Evolutionary conservation across 2,888 invertebrate genomes (phyloP), one percentile per base, ranked within the genome.

Genomic region (Cosmia trapezina): DNA sequence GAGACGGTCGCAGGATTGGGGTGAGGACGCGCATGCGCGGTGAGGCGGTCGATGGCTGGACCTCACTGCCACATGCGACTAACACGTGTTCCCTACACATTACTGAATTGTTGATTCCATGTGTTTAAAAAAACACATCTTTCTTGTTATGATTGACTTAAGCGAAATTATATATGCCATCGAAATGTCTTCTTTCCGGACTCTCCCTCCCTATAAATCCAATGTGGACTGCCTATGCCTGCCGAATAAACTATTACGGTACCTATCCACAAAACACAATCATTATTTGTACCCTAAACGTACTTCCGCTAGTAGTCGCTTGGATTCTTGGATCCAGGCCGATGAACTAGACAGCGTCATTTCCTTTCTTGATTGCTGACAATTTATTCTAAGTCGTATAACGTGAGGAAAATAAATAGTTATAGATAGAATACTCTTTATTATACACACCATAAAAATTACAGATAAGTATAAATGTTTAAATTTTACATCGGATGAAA

Each of bases 271-370:
- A 73, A 78, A 83, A 79, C 76, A 72, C 76, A 86, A 86, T 79
- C 71, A 87, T 82, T 82, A 74, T 84, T 78, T 76, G 81, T 84
- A 83, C 87, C 87, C 81, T 88, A 87, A 83, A 88, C 76, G 86
- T 78, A 93, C 91, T 93, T 94, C 94, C 94, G 94, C 83, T 90
- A 87, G 86, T 88, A 87, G 87, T 86, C 86, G 88, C 89, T 86
- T 89, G 89, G 88, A 87, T 89, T 92, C 92, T 92, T 91, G 89
- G 87, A 90, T 90, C 87, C 92, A 91, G 94, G 94, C 91, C 94
- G 92, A 93, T 93, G 94, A 94, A 93, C 95, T 89, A 92, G 90
- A 83, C 87, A 91, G 87, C 87, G 92, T 91, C 91, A 94, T 91
- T 93, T 95, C 94, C 94, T 93, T 91, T 91, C 89, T 85, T 89